A percentile compares a stretch with the other conserved stretches of the same genome.
Evolutionary conservation across 2,797 vertebrate species (phyloP).

Genomic region (Eurystomus glaucurus): DNA sequence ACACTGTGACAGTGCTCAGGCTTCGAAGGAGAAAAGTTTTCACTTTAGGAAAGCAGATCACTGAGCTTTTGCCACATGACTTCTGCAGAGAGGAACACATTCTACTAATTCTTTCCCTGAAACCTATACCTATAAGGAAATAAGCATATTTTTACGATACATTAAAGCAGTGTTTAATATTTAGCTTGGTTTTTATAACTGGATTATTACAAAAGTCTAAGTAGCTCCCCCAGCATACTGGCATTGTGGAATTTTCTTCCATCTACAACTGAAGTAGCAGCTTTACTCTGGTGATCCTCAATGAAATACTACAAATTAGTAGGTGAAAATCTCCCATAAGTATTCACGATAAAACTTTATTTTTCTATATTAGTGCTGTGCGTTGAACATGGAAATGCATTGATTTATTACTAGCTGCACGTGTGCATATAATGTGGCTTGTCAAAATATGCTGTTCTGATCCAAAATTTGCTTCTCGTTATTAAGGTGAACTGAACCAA

Average conservation of each 20-base stretch:
- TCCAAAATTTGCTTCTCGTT: not conserved
- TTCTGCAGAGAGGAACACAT: not conserved
- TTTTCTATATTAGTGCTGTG: not conserved
- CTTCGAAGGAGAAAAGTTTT: not conserved
- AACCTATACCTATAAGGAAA: not conserved
- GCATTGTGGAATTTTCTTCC: not conserved
- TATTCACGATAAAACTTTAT: not conserved
- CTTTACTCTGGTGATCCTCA: not conserved
- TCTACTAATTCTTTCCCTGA: not conserved
- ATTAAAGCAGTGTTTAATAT: not conserved
- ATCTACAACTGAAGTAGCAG: not conserved
- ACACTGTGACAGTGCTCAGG: not conserved
- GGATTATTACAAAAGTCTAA: not conserved
- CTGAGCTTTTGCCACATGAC: accelerated
- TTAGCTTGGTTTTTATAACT: not conserved
- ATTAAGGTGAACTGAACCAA: not conserved
- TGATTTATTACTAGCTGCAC: not conserved
- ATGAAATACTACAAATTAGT: not conserved
- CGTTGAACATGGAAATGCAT: not conserved
- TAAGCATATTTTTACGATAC: not conserved
- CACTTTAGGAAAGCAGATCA: not conserved
- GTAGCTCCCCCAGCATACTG: not conserved
- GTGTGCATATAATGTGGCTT: not conserved
- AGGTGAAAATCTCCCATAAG: not conserved
- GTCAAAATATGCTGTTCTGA: not conserved